These are phyloP conservation scores for Drosophila melanica DNA, from an alignment of 1,140 invertebrate species.

Conservation along the genomic window DNA sequence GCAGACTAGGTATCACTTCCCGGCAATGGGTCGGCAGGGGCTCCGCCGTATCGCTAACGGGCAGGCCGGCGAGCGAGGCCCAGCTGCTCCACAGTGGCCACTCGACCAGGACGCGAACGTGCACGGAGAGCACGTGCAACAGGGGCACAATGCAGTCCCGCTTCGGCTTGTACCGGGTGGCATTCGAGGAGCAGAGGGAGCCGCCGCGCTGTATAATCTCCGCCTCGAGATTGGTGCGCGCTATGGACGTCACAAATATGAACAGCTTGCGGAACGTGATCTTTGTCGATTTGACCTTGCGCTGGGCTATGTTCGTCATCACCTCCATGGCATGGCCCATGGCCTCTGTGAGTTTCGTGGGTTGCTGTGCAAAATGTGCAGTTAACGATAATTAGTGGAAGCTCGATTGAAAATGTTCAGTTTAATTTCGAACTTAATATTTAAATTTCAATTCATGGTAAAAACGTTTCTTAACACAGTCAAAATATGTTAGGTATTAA, in stretches of 20 bases:
- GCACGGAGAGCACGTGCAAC: constrained; percentile 93
- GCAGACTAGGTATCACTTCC: constrained; percentile 85
- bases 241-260: constrained; percentile 95
- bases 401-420: too few species aligned
- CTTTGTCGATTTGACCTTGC: constrained; percentile 83
- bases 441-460: too few species aligned
- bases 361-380: constrained; percentile 82
- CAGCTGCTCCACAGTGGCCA: constrained; percentile 88
- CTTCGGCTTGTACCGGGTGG: constrained; percentile 89
- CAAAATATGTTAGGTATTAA: too few species aligned
- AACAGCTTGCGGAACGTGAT: constrained; percentile 91
- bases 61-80: constrained; percentile 86
- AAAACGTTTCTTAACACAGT: too few species aligned
- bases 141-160: constrained; percentile 96
- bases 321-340: constrained; percentile 97
- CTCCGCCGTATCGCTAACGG: constrained; percentile 69
- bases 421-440: too few species aligned
- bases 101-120: constrained; percentile 89
- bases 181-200: constrained; percentile 86
- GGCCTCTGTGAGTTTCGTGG: constrained; percentile 89
- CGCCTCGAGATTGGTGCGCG: constrained; percentile 96
- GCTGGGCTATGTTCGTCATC: constrained; percentile 90
- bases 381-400: too few species aligned
- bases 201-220: constrained; percentile 95
- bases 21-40: constrained; percentile 77